phyloP scores from a whole-genome alignment of 2,113 vertebrate species.

The Takifugu bimaculatus region DNA sequence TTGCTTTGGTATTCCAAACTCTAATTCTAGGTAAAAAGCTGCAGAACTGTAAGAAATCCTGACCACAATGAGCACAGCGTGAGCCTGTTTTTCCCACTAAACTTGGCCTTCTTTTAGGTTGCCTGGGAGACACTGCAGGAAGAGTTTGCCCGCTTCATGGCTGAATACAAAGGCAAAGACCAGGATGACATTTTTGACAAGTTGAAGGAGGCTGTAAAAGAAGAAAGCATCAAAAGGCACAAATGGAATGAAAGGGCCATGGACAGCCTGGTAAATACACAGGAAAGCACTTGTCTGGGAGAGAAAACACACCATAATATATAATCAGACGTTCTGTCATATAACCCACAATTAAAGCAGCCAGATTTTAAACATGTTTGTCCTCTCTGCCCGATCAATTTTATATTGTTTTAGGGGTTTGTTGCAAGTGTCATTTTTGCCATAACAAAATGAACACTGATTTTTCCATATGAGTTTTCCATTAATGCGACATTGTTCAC shows the following conservation, averaged over 20 bases:
- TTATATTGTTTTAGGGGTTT: too few species aligned
- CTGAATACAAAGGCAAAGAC: slow-evolving; percentile 94
- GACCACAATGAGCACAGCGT: neutral
- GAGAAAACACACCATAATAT: neutral
- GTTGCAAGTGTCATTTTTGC: neutral
- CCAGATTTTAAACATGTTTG: too few species aligned
- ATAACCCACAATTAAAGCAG: too few species aligned
- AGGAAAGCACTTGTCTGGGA: slow-evolving; percentile 2
- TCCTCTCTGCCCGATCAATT: too few species aligned
- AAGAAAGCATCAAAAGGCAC: slow-evolving; percentile 95
- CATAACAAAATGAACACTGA: neutral
- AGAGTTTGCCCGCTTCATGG: slow-evolving; percentile 98
- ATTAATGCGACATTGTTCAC: neutral
- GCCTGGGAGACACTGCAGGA: slow-evolving; percentile 97
- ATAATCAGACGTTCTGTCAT: too few species aligned
- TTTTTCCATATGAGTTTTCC: too few species aligned
- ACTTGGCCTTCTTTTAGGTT: slow-evolving; percentile 72
- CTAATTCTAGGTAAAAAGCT: neutral
- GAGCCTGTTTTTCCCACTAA: neutral
- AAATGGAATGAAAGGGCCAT: slow-evolving; percentile 95
- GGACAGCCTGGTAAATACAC: slow-evolving; percentile 88
- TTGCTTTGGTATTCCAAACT: too few species aligned
- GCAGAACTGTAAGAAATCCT: neutral
- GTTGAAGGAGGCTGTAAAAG: slow-evolving; percentile 95
- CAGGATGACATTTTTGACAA: slow-evolving; percentile 99